A percentile compares a stretch with the other conserved stretches of the same genome.
Evolutionary conservation across 2,113 vertebrate species (phyloP).

Genomic region (Polypterus bichir): DNA sequence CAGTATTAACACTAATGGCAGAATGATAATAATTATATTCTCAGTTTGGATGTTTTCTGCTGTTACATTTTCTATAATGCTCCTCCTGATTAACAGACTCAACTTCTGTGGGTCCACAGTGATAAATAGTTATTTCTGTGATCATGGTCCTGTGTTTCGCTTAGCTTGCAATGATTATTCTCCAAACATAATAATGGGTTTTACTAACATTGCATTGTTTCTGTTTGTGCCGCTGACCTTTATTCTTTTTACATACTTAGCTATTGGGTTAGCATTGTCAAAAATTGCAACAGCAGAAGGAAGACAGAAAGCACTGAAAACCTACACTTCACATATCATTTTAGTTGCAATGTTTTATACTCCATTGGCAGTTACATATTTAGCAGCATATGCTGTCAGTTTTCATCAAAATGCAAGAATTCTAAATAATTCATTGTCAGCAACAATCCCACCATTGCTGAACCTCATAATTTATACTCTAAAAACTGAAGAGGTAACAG

Average conservation of each 20-base stretch:
- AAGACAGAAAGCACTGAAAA: conserved; percentile 18
- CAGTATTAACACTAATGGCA: conserved; percentile 22
- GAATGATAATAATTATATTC: conserved; percentile 17
- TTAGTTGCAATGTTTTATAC: conserved; percentile 23
- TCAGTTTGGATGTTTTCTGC: conserved; percentile 13
- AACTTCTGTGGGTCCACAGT: conserved; percentile 38
- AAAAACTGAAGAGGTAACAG: conserved; percentile 36
- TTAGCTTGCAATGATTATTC: conserved; percentile 33
- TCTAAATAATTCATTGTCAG: conserved; percentile 16
- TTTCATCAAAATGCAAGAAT: conserved; percentile 11
- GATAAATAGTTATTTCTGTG: conserved; percentile 36
- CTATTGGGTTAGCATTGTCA: conserved; percentile 11
- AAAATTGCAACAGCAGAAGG: conserved; percentile 13
- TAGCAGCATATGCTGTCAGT: conserved; percentile 4
- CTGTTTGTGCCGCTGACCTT: conserved; percentile 13
- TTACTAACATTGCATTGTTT: neutral
- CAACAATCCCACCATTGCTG: conserved; percentile 25
- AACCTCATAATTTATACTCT: conserved; percentile 39
- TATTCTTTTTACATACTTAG: conserved; percentile 17
- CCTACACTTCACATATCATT: conserved; percentile 18
- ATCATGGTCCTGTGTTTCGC: conserved; percentile 27
- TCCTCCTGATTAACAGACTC: conserved; percentile 25
- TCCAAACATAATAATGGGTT: conserved; percentile 7
- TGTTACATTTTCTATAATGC: fast-evolving
- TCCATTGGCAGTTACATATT: conserved; percentile 10